phyloP scores from a whole-genome alignment of 2,888 invertebrate genomes.

The Sminthurinus aureus region DNA sequence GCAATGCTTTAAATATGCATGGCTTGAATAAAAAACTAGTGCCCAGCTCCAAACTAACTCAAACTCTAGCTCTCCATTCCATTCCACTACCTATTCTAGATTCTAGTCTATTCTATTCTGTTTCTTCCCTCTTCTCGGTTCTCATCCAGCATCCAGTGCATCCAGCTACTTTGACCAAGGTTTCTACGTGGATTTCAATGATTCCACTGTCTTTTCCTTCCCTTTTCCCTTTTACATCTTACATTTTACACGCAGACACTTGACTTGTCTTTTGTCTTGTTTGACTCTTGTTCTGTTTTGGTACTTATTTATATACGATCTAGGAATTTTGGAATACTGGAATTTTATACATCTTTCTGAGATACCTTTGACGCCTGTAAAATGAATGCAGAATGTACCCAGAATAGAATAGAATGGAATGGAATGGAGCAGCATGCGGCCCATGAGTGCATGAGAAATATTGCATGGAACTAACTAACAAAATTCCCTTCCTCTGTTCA shows the following conservation, averaged over 20 bases:
- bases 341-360: too few species aligned
- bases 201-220: background rate
- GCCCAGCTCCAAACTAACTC: background rate
- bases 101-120: too few species aligned
- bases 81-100: background rate
- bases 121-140: background rate
- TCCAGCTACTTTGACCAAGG: conserved; percentile 22
- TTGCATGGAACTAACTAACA: background rate
- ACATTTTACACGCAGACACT: background rate
- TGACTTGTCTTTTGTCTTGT: background rate
- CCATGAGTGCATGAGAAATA: background rate
- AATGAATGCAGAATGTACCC: background rate
- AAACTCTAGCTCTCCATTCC: background rate
- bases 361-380: too few species aligned
- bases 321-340: too few species aligned
- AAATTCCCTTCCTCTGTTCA: conserved; percentile 7
- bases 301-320: background rate
- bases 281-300: background rate
- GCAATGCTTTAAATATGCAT: conserved; percentile 36
- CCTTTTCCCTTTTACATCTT: background rate
- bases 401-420: background rate
- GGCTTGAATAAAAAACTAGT: conserved; percentile 1
- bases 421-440: background rate
- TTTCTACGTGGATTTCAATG: background rate
- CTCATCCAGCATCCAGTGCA: background rate